Percentiles rank a stretch among this genome's conserved stretches.
Conservation (phyloP, 35 echinoderm and acorn worm species). For the Apostichopus parvimensis region DNA sequence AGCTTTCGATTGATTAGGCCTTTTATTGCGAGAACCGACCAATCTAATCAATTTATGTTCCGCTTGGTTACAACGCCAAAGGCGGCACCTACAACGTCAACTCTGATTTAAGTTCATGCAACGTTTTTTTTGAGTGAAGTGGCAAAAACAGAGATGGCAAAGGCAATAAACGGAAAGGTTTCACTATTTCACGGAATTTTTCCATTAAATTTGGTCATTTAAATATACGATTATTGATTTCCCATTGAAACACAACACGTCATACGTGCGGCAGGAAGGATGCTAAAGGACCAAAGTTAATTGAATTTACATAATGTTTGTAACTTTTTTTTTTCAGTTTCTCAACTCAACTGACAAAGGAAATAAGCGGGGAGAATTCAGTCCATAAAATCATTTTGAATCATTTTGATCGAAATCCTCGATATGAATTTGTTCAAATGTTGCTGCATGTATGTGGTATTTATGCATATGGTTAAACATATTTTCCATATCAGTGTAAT, state of each 20-base stretch:
- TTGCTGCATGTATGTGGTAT: too few species aligned
- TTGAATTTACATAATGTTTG: background rate
- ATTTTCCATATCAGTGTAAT: too few species aligned
- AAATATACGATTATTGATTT: conserved; percentile 8
- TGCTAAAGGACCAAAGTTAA: background rate
- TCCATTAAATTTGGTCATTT: conserved; percentile 13
- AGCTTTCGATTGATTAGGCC: background rate
- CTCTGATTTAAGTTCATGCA: background rate
- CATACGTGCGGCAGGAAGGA: background rate
- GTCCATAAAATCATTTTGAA: too few species aligned
- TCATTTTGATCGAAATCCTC: too few species aligned
- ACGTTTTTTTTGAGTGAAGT: background rate
- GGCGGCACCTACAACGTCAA: background rate
- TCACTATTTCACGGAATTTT: background rate
- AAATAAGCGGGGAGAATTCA: background rate
- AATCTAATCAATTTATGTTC: conserved; percentile 15
- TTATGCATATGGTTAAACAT: too few species aligned
- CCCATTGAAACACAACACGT: conserved; percentile 17
- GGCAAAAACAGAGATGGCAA: background rate
- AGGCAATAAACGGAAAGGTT: background rate
- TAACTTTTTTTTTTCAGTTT: background rate
- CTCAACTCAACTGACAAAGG: background rate
- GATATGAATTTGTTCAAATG: too few species aligned
- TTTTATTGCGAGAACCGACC: background rate
- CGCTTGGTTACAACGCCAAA: background rate